A percentile compares a stretch with the other conserved stretches of the same genome.
phyloP scores from a whole-genome alignment of 2,888 invertebrate genomes.

The Phengaris alcon region DNA sequence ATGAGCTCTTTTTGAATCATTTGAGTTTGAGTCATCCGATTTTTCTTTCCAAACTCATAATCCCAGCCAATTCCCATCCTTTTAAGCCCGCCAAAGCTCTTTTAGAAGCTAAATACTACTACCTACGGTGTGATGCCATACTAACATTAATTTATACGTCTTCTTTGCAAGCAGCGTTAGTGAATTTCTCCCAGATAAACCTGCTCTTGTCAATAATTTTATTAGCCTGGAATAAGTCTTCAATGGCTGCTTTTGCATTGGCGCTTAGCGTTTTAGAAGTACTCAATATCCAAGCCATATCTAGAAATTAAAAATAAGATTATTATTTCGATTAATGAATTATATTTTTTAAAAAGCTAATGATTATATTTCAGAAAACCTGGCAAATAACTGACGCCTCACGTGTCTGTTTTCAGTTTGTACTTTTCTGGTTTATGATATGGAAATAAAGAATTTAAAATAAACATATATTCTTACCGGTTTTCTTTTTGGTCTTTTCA shows the following conservation, averaged over 20 bases:
- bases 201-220: slow-evolving; percentile 21
- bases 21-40: no score
- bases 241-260: neutral
- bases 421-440: neutral
- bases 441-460: neutral
- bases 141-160: neutral
- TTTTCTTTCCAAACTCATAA: no score
- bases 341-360: no score
- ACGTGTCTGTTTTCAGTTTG: no score
- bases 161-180: slow-evolving; percentile 18
- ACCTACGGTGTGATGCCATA: no score
- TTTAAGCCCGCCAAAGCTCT: neutral
- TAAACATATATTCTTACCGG: neutral
- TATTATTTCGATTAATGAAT: neutral
- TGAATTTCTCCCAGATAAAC: slow-evolving; percentile 13
- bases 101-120: no score
- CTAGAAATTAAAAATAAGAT: neutral
- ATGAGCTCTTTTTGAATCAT: no score
- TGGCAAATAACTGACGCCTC: neutral
- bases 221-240: slow-evolving; percentile 9
- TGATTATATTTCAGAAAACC: no score
- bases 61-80: neutral
- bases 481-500: slow-evolving; percentile 3
- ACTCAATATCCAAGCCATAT: slow-evolving; percentile 24
- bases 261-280: slow-evolving; percentile 1